A percentile compares a stretch with the other conserved stretches of the same genome.
Evolutionary conservation across 2,888 invertebrate species (phyloP).

Genomic region (Tipula confusa): DNA sequence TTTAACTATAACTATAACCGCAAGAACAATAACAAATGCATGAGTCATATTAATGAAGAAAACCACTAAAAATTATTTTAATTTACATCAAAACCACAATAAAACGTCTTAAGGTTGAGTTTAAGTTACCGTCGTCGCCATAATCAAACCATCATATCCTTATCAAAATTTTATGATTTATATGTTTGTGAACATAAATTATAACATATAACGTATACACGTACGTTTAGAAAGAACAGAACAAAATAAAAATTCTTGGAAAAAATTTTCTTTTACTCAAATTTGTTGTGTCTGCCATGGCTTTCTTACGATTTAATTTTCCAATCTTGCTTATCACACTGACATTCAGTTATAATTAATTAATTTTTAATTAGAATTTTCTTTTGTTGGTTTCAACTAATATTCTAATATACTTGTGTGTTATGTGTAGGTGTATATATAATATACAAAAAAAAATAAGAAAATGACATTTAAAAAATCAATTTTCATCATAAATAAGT

Average conservation of each 20-base stretch:
- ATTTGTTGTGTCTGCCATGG: background rate
- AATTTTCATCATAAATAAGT: constrained; percentile 3
- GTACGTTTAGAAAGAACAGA: background rate
- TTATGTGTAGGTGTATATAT: background rate
- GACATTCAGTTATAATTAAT: constrained; percentile 17
- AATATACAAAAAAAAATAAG: background rate
- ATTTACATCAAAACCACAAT: background rate
- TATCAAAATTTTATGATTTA: background rate
- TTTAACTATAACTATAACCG: background rate
- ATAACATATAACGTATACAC: background rate
- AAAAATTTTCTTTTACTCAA: background rate
- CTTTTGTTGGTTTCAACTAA: too few species aligned
- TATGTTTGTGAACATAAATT: background rate
- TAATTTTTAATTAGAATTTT: background rate
- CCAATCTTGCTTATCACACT: constrained; percentile 25
- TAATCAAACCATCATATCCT: constrained; percentile 20
- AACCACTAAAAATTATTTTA: background rate
- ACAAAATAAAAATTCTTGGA: background rate
- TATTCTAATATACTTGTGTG: too few species aligned
- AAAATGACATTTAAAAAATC: background rate
- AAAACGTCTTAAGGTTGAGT: background rate
- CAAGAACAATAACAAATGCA: background rate
- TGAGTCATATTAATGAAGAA: background rate
- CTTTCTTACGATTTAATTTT: background rate
- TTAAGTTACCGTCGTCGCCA: constrained; percentile 9